Percentiles rank a stretch among this genome's conserved stretches.
phyloP scores from a whole-genome alignment of 2,888 invertebrate genomes.

The Hedychridium roseum region DNA sequence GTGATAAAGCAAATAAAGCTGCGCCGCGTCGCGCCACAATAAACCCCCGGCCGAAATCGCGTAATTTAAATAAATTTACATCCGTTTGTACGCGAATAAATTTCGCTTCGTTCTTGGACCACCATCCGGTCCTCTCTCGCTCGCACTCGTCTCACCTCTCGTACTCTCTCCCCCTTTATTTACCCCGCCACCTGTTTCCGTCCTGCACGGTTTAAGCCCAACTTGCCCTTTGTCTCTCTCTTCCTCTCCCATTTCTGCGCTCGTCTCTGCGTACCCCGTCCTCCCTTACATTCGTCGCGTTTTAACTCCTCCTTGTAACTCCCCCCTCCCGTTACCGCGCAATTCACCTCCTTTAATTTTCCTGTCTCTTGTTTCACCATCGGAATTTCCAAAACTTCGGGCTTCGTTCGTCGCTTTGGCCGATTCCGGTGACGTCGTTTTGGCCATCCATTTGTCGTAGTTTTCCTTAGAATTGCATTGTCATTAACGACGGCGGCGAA shows the following conservation, averaged over 20 bases:
- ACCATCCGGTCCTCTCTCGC: conserved; percentile 13
- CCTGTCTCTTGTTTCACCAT: conserved; percentile 6
- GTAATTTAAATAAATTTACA: conserved; percentile 63
- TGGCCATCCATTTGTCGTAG: conserved; percentile 43
- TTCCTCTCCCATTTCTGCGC: background rate
- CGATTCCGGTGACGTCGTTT: conserved; percentile 49
- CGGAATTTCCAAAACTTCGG: background rate
- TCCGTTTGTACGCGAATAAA: conserved; percentile 60
- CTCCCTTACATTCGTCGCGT: too few species aligned
- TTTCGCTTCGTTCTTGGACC: conserved; percentile 53
- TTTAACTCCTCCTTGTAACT: too few species aligned
- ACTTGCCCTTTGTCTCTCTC: conserved; percentile 16
- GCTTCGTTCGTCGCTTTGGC: conserved; percentile 23
- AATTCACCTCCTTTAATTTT: conserved; percentile 18
- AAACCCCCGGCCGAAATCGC: conserved; percentile 60
- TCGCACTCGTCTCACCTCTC: conserved; percentile 1
- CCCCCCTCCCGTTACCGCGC: conserved; percentile 20
- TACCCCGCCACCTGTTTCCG: conserved; percentile 1
- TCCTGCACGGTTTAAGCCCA: conserved; percentile 16
- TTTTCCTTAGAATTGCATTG: conserved; percentile 35
- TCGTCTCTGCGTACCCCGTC: conserved; percentile 1
- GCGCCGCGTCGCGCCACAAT: conserved; percentile 54
- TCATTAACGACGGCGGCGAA: conserved; percentile 26
- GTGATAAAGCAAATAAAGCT: conserved; percentile 61
- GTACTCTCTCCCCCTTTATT: background rate